Evolutionary conservation across 1,140 invertebrate genomes (phyloP).

Genomic region (Lethrus apterus): DNA sequence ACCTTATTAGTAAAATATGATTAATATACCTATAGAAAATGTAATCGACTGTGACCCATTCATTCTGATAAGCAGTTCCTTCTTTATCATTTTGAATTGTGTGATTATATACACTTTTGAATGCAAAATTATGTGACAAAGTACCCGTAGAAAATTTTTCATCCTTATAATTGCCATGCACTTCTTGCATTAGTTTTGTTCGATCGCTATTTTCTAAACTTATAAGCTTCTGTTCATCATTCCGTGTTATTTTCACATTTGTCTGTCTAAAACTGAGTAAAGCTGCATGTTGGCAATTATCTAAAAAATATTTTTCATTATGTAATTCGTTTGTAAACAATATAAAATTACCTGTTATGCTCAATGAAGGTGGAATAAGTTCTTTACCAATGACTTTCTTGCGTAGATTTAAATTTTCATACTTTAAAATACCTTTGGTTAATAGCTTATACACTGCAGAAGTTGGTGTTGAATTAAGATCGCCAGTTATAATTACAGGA

Average conservation of each 20-base stretch:
- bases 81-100: constrained; percentile 39
- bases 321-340: neutral
- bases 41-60: constrained; percentile 77
- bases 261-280: constrained; percentile 40
- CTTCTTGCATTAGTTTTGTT: constrained; percentile 8
- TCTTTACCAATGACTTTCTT: constrained; percentile 23
- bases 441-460: constrained; percentile 68
- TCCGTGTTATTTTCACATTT: constrained; percentile 20
- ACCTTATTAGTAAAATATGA: neutral
- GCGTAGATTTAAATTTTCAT: constrained; percentile 41
- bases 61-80: constrained; percentile 64
- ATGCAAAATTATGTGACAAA: constrained; percentile 48
- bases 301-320: constrained; percentile 23
- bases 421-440: constrained; percentile 56
- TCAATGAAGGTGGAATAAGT: constrained; percentile 48
- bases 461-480: constrained; percentile 76
- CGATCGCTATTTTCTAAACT: constrained; percentile 14
- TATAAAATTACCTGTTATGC: constrained; percentile 42
- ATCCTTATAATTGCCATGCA: neutral
- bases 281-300: constrained; percentile 59
- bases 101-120: constrained; percentile 51
- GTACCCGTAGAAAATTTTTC: constrained; percentile 42
- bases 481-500: constrained; percentile 80
- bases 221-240: constrained; percentile 26
- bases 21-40: constrained; percentile 59